Evolutionary conservation across 2,113 vertebrate genomes (phyloP).

Genomic region (Phrynosoma blainvillii): DNA sequence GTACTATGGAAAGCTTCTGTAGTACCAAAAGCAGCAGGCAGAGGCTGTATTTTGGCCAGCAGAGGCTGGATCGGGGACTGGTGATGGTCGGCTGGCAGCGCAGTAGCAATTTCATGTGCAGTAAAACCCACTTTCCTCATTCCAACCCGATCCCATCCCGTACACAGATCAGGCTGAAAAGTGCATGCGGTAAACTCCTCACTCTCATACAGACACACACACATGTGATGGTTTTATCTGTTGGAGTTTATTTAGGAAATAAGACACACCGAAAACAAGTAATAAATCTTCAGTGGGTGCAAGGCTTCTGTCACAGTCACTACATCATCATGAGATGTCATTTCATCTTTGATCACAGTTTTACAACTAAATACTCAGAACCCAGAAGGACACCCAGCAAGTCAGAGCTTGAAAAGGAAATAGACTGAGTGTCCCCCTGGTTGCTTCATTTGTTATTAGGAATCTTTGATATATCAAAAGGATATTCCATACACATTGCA

Average conservation of each 20-base stretch:
- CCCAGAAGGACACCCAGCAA: conserved; percentile 14
- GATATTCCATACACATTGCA: conserved; percentile 3
- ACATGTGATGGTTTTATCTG: conserved; percentile 27
- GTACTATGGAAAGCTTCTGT: too few species aligned
- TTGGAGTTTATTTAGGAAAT: conserved; percentile 45
- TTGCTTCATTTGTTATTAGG: conserved; percentile 24
- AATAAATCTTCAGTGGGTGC: neutral
- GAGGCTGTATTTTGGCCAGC: too few species aligned
- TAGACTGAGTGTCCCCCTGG: conserved; percentile 13
- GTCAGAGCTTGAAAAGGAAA: conserved; percentile 33
- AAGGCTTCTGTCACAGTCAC: conserved; percentile 13
- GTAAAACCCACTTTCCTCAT: too few species aligned
- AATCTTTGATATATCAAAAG: conserved; percentile 15
- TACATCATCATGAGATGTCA: neutral
- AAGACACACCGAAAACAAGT: neutral
- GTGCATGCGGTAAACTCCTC: too few species aligned
- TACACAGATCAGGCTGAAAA: too few species aligned
- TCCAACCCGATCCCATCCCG: too few species aligned
- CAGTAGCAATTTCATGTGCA: too few species aligned
- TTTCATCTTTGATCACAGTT: conserved; percentile 34
- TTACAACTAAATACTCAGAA: conserved; percentile 35
- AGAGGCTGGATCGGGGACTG: too few species aligned
- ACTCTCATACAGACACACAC: neutral
- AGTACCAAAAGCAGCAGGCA: too few species aligned
- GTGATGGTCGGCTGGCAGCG: too few species aligned